Base-by-base conservation (phyloP, 1,140 invertebrate genomes). In the Heliconius melpomene region DNA sequence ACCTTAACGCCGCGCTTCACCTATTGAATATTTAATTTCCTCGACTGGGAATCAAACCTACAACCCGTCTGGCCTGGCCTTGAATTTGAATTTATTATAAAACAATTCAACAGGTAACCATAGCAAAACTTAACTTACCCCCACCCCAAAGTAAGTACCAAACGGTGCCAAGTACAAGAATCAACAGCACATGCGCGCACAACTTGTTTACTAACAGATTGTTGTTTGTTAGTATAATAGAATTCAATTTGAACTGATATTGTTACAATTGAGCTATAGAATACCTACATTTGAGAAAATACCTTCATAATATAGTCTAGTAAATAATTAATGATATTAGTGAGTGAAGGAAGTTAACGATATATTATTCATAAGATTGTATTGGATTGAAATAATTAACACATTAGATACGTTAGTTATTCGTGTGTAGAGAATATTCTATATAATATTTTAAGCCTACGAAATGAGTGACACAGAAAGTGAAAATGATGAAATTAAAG, bases 401-500 rank as follows among this genome's bases (percentile, higher is more conserved):
- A 23, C 3, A 2, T 26, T 29, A 3, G 1, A 57, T 18, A 13
- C 2, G 2, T 13, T 46, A 46, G 11, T 52, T 52, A 52, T 52
- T 52, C 6, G 50, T 20, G 50, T 52, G 50, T 52, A 52, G 50
- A 32, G 6, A 32, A 0, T 32, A 32, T 32, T 32, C 29, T 32
- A 32, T 32, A 32, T 32, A 32, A 32, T 32, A 32, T 7, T 32
- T 32, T 6, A 32, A 26, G 7, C 5, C 5, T 29, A 66, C 23
- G 26, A 29, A 66, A 87, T 89, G 85, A 87, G 87, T 78, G 83
- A 87, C 72, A 85, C 85, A 0, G 86, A 89, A 7, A 90, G 87
- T 80, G 77, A 88, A 72, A 85, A 88, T 50, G 74, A 78, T 9
- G 79, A 84, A 73, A 32, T 71, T 60, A 46, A 72, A 57, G 29